Base-by-base conservation (phyloP, 2,113 vertebrate species). In the Sciurus niger region DNA sequence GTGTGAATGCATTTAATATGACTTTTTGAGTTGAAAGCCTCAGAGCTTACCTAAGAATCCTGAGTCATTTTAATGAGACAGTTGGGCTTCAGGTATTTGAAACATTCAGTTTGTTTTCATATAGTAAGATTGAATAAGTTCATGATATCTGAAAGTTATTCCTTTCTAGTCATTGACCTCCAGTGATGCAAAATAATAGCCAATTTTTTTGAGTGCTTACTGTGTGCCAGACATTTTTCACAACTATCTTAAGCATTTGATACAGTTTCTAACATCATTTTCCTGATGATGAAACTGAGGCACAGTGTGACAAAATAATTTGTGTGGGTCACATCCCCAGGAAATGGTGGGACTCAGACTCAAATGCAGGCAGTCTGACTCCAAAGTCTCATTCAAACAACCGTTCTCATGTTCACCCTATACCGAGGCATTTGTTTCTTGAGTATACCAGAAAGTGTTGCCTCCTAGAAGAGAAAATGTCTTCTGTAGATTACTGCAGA, bases 21-120 rank as follows among this genome's bases (percentile, higher is more conserved):
- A 93, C 46, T 73, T 55, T 92, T 92, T 72, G 28, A 51, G 60
- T n/a, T 43, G 73, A 96, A 94, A 72, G 32, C 63, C 60, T 96
- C 55, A 43, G 48, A 65, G 55, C 34, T 94, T 53, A 46, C 16
- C 17, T 40, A 28, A 34, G 37, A 65, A 78, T 90, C 77, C 60
- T 96, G 68, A 90, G 8, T 43, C 72, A 37, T 94, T 93, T 97
- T 11, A 4, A 60, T 0, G 28, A 85, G 28, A 95, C 80, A 76
- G 20, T 55, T 87, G 55, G 72, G 58, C 84, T 67, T 2, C 46
- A 51, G 17, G 32, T 72, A 25, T 88, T 96, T 77, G 53, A 93
- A 90, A 63, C 37, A 4, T 25, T 96, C 89, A 73, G 63, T 92
- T 89, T 89, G 37, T 84, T 86, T 93, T 86, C 43, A 46, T 46